Evolutionary conservation across 2,888 invertebrate genomes (phyloP), one percentile per base, ranked within the genome.

Genomic region (Monoplex corrugatus): DNA sequence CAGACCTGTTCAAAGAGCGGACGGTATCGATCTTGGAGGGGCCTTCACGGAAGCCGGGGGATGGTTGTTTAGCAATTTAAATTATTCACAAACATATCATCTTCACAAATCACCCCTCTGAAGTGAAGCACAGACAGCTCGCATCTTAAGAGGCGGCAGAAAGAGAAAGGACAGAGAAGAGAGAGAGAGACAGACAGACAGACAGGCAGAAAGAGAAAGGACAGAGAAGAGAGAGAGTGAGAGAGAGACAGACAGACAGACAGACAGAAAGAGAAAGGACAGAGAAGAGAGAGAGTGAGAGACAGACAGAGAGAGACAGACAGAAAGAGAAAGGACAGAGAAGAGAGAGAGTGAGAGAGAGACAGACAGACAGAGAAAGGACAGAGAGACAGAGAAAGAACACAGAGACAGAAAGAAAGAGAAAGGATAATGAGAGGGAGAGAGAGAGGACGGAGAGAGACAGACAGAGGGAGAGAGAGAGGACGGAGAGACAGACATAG

Each of bases 171-270:
- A n/a, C 16, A 5, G 28, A n/a, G 28, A 28, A 68, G 23, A 68
- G 28, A 68, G 68, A 68, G 68, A 68, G 28, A 16, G 28, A 40
- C 8, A 32, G 43, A 40, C 8, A 84, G 45, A 84, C 10, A 43
- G 44, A 32, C 2, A 44, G 44, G 16, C 2, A 40, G 40, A 43
- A 35, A 88, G 83, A 88, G 83, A 88, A 80, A 84, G 88, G 84
- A 75, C 83, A 50, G 44, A 83, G 75, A 40, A 88, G 83, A 83
- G 83, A 5, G 83, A 83, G 83, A 88, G 83, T 19, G 83, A 88
- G 83, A 50, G 83, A 88, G 50, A 50, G 88, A 88, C 80, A 72
- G 87, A 87, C 80, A 87, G 87, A 40, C 80, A 78, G 80, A 78
- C 82, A 40, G 38, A 78, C 38, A 78, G 87, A 44, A 80, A 78